A percentile compares a stretch with the other conserved stretches of the same genome.
phyloP scores from a whole-genome alignment of 2,113 vertebrate species.

The Nibea albiflora region DNA sequence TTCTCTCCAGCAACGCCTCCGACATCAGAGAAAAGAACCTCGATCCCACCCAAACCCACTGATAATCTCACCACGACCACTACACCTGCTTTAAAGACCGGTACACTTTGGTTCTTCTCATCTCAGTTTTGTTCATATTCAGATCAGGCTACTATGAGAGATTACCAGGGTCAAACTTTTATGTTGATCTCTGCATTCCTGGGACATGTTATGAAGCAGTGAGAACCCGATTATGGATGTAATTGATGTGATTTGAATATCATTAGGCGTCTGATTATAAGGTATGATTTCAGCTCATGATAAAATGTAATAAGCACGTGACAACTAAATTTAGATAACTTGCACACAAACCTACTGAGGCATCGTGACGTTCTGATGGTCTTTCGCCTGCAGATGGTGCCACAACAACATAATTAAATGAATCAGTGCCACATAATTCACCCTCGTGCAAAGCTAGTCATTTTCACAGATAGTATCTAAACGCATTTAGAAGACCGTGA shows the following conservation, averaged over 20 bases:
- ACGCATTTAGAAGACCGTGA: constrained; percentile 2
- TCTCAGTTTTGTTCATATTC: neutral
- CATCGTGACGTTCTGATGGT: neutral
- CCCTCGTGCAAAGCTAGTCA: neutral
- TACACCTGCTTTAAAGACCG: neutral
- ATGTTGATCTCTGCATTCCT: neutral
- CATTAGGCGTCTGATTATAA: too few species aligned
- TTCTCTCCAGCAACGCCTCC: neutral
- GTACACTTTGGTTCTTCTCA: neutral
- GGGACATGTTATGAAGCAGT: too few species aligned
- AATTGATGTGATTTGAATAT: too few species aligned
- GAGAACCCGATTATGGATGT: too few species aligned
- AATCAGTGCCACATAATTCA: neutral
- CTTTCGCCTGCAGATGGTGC: constrained; percentile 15
- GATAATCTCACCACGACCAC: neutral
- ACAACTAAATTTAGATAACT: neutral
- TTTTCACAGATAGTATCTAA: neutral
- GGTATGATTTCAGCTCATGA: too few species aligned
- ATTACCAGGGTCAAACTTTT: neutral
- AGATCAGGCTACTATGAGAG: neutral
- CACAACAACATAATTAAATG: neutral
- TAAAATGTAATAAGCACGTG: too few species aligned
- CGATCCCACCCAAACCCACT: neutral
- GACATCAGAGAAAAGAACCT: neutral
- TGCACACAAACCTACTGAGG: neutral